Base-by-base conservation (phyloP, 2,113 vertebrate genomes). In the Zingel zingel region DNA sequence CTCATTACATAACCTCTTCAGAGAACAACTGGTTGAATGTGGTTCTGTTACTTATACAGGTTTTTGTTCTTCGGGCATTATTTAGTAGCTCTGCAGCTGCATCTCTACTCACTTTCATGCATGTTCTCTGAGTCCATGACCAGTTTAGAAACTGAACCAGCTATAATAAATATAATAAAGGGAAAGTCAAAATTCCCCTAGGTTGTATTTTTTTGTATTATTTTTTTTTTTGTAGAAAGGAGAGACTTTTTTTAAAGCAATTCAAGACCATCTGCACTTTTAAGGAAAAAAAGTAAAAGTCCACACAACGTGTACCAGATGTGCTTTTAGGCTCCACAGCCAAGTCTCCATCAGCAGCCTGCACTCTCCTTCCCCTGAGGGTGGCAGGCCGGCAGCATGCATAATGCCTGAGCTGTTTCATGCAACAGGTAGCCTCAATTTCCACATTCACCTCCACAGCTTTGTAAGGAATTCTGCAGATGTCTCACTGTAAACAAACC, bases 321-420 rank as follows among this genome's bases (percentile, higher is more conserved):
- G 94, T 94, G 88, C 77, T 88, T 93, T 85, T 77, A 36, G 79
- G 77, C 87, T 93, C 78, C 33, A 58, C 53, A 19, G 93, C 94
- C 93, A 94, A 94, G 86, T 90, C 92, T 93, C 87, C 88, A 86
- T 86, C 90, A 86, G 86, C 88, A 86, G 90, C 88, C 82, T 61
- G 89, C 85, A 36, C 83, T 92, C 89, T 85, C 45, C 59, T 87
- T 93, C 88, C 92, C 93, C 85, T 77, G 89, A 91, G 89, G 88
- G 84, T 74, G 89, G 90, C 85, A 87, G 79, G 77, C 88, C 81
- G 80, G 88, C 89, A 86, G 87, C 81, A 85, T 85, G 84, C 89
- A 95, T 94, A 94, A 94, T 94, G 92, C 89, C 81, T 87, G 76
- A 94, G 89, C 90, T 93, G 94, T 94, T 94, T 92, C 82, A 89